Evolutionary conservation across 2,888 invertebrate species (phyloP).

Genomic region (Mimachlamys varia): DNA sequence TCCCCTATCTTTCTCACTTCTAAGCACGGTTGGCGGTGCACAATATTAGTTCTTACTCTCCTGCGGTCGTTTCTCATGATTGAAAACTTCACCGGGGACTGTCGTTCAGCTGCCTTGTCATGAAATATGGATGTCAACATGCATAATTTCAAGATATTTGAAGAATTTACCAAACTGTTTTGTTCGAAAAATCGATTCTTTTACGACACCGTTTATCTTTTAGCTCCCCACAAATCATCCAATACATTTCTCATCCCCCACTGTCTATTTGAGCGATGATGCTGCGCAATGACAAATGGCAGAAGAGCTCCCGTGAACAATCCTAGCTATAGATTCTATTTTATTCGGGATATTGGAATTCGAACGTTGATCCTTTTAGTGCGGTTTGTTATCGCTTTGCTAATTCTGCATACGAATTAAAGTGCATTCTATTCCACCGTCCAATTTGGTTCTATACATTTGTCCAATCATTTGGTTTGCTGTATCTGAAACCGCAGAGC

Average conservation of each 20-base stretch:
- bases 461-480: not conserved
- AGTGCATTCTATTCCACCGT: not conserved
- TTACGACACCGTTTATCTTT: constrained; percentile 29
- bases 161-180: constrained; percentile 22
- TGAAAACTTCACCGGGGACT: not conserved
- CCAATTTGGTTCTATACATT: constrained; percentile 2
- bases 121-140: constrained; percentile 36
- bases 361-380: constrained; percentile 22
- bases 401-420: constrained; percentile 3
- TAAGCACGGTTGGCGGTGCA: not conserved
- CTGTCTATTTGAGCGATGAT: constrained; percentile 3
- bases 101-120: not conserved
- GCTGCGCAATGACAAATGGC: not conserved
- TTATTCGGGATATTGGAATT: constrained; percentile 24
- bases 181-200: constrained; percentile 24
- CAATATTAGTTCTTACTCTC: constrained; percentile 12
- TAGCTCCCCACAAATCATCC: constrained; percentile 27
- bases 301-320: constrained; percentile 24
- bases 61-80: constrained; percentile 2
- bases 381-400: not conserved
- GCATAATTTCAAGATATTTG: constrained; percentile 34
- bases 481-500: not conserved
- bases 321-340: constrained; percentile 22
- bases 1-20: not conserved
- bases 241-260: constrained; percentile 28